Evolutionary conservation across 2,797 vertebrate species (phyloP).

Genomic region (Eulemur mongoz): DNA sequence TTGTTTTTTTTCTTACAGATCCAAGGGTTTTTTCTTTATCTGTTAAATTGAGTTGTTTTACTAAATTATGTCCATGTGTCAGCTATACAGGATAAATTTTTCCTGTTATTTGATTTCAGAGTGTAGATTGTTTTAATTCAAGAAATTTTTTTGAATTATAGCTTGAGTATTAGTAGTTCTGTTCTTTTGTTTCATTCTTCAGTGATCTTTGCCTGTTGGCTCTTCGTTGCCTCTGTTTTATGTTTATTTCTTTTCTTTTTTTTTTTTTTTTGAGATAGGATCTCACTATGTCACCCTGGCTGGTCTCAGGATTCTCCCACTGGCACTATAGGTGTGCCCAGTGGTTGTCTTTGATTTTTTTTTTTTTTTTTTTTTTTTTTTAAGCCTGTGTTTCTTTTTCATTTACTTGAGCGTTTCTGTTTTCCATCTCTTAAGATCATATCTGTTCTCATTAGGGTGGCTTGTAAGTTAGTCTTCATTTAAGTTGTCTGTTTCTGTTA

Average conservation of each 20-base stretch:
- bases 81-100: not conserved
- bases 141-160: not conserved
- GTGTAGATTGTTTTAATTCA: no score
- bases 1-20: not conserved
- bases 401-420: not conserved
- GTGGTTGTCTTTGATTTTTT: not conserved
- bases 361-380: not conserved
- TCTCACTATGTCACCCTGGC: no score
- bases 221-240: not conserved
- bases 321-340: no score
- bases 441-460: not conserved
- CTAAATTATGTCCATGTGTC: not conserved
- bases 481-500: not conserved
- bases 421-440: not conserved
- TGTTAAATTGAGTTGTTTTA: slow-evolving; percentile 1
- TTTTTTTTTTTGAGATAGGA: not conserved
- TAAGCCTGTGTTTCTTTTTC: not conserved
- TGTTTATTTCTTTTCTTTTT: not conserved
- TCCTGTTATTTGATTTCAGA: no score
- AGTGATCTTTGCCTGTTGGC: not conserved
- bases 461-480: slow-evolving; percentile 34
- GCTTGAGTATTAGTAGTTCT: not conserved
- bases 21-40: not conserved
- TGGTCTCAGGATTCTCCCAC: no score
- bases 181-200: not conserved